Evolutionary conservation across 2,113 vertebrate species (phyloP).

Genomic region (Meles meles): DNA sequence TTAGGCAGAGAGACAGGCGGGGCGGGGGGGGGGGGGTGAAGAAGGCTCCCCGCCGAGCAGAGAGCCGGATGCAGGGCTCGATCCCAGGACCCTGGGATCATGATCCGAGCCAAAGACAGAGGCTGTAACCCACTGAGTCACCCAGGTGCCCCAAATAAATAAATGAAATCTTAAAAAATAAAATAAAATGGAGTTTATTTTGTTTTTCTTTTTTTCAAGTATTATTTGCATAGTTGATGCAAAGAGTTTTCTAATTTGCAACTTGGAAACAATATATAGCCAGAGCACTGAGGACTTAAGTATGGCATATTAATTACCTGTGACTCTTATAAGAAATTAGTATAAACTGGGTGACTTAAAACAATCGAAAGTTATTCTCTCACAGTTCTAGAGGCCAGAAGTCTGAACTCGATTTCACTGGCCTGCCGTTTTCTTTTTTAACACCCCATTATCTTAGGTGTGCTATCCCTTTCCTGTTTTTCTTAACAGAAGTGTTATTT

Average conservation of each 20-base stretch:
- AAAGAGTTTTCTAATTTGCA: not conserved
- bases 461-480: slow-evolving; percentile 57
- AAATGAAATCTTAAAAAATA: too few relatives aligned
- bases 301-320: not conserved
- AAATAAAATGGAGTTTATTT: slow-evolving; percentile 19
- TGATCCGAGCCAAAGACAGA: too few relatives aligned
- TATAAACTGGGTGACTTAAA: not conserved
- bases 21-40: too few relatives aligned
- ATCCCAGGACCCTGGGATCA: too few relatives aligned
- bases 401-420: not conserved
- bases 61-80: too few relatives aligned
- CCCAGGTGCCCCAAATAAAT: too few relatives aligned
- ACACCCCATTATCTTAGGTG: not conserved
- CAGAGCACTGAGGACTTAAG: not conserved
- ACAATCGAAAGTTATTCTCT: not conserved
- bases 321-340: not conserved
- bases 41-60: too few relatives aligned
- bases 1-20: too few relatives aligned
- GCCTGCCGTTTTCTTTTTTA: not conserved
- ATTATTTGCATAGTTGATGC: not conserved
- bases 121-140: too few relatives aligned
- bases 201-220: slow-evolving; percentile 51
- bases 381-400: not conserved
- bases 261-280: not conserved
- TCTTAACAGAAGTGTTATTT: slow-evolving; percentile 72